Evolutionary conservation across 2,797 vertebrate species (phyloP).

Genomic region (Zenarchopterus dispar): DNA sequence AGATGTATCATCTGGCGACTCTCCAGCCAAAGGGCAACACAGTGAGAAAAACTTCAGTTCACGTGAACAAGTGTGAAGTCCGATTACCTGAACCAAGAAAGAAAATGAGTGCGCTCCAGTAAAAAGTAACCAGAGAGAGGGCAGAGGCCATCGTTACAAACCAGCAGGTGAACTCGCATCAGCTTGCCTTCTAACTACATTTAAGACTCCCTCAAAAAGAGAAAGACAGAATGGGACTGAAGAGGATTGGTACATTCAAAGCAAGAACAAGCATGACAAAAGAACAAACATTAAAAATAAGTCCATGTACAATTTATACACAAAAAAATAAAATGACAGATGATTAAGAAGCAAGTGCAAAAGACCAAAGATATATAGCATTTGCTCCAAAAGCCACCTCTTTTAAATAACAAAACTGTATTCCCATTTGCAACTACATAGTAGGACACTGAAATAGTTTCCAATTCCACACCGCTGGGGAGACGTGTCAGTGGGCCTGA

Average conservation of each 20-base stretch:
- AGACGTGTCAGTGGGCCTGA: slow-evolving; percentile 4
- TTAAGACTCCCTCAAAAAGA: slow-evolving; percentile 57
- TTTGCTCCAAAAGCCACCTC: slow-evolving; percentile 30
- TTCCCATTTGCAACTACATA: slow-evolving; percentile 5
- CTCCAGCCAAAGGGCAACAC: slow-evolving; percentile 12
- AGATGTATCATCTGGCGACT: slow-evolving; percentile 1
- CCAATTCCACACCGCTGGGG: slow-evolving; percentile 1
- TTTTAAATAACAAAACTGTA: slow-evolving; percentile 1
- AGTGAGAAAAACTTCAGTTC: slow-evolving; percentile 17
- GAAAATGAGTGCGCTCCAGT: slow-evolving; percentile 12
- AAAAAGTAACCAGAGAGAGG: slow-evolving; percentile 19
- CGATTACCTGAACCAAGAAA: slow-evolving; percentile 33
- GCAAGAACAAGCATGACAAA: slow-evolving; percentile 84
- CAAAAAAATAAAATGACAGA: slow-evolving; percentile 62
- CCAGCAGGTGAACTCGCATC: slow-evolving; percentile 24
- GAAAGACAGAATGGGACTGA: slow-evolving; percentile 5
- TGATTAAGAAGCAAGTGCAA: slow-evolving; percentile 55
- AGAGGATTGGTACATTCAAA: slow-evolving; percentile 74
- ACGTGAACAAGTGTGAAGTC: slow-evolving; percentile 16
- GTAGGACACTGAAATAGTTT: slow-evolving; percentile 13
- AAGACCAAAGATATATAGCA: slow-evolving; percentile 27
- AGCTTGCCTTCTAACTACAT: slow-evolving; percentile 19
- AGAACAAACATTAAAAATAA: slow-evolving; percentile 76
- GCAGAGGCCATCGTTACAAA: slow-evolving; percentile 15
- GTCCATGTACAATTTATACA: slow-evolving; percentile 90